Conservation (phyloP, 2,797 vertebrate genomes). For the Leuciscus waleckii region DNA sequence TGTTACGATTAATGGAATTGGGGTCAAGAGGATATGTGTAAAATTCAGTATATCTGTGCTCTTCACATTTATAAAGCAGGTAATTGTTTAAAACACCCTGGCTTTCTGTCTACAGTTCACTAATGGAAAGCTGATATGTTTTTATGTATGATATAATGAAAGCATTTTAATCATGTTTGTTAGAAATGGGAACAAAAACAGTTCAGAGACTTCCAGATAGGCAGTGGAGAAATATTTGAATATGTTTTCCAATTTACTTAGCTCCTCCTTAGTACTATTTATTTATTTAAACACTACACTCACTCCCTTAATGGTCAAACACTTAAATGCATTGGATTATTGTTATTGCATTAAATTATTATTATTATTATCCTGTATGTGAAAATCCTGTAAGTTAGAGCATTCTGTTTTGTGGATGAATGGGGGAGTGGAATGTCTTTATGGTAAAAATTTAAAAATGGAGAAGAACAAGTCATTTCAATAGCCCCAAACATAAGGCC, state of each 20-base stretch:
- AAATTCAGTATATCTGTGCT: conserved; percentile 66
- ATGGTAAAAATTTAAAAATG: background rate
- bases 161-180: conserved; percentile 26
- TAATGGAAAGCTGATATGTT: conserved; percentile 40
- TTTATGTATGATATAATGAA: conserved; percentile 34
- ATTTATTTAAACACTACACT: background rate
- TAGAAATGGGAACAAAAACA: conserved; percentile 8
- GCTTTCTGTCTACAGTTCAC: conserved; percentile 46
- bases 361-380: background rate
- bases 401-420: background rate
- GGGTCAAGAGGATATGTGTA: conserved; percentile 77
- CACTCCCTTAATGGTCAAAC: background rate
- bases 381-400: background rate
- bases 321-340: background rate
- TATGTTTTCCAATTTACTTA: conserved; percentile 35
- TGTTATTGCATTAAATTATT: background rate
- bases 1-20: conserved; percentile 83
- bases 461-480: background rate
- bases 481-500: background rate
- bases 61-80: conserved; percentile 75
- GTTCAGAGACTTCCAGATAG: conserved; percentile 35
- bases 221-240: conserved; percentile 33
- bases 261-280: background rate
- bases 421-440: background rate
- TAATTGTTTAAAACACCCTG: conserved; percentile 74